phyloP scores from a whole-genome alignment of 2,888 invertebrate species.

The Linhomoeus sp. region DNA sequence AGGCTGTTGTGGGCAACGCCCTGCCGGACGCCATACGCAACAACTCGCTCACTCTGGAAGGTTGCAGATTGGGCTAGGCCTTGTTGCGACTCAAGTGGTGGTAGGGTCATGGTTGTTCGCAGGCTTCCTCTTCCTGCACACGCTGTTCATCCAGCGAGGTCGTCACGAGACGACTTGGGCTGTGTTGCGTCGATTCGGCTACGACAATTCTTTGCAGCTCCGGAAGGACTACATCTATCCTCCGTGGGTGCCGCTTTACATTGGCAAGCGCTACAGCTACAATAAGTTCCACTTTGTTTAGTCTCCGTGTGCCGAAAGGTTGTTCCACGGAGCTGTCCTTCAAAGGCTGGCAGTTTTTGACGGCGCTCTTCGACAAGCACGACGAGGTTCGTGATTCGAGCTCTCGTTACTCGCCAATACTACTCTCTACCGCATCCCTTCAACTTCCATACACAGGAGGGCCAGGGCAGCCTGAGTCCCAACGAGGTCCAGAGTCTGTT shows the following conservation, averaged over 20 bases:
- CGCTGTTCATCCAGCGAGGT: slow-evolving; percentile 89
- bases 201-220: slow-evolving; percentile 75
- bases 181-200: slow-evolving; percentile 87
- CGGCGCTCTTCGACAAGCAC: slow-evolving; percentile 70
- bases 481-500: slow-evolving; percentile 73
- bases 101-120: too few relatives aligned
- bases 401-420: too few relatives aligned
- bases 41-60: slow-evolving; percentile 77
- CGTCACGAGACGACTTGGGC: slow-evolving; percentile 99
- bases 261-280: too few relatives aligned
- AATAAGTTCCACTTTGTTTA: too few relatives aligned
- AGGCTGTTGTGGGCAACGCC: slow-evolving; percentile 69
- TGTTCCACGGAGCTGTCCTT: slow-evolving; percentile 84
- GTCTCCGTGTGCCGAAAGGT: slow-evolving; percentile 42
- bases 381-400: too few relatives aligned
- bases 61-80: too few relatives aligned
- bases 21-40: slow-evolving; percentile 70
- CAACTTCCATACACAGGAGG: too few relatives aligned
- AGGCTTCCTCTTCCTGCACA: slow-evolving; percentile 86
- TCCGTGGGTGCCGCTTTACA: too few relatives aligned
- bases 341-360: slow-evolving; percentile 77
- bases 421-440: too few relatives aligned
- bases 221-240: slow-evolving; percentile 62
- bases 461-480: slow-evolving; percentile 74
- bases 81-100: too few relatives aligned